Base-by-base conservation (phyloP, 2,797 vertebrate genomes). In the Austrolebias charrua region DNA sequence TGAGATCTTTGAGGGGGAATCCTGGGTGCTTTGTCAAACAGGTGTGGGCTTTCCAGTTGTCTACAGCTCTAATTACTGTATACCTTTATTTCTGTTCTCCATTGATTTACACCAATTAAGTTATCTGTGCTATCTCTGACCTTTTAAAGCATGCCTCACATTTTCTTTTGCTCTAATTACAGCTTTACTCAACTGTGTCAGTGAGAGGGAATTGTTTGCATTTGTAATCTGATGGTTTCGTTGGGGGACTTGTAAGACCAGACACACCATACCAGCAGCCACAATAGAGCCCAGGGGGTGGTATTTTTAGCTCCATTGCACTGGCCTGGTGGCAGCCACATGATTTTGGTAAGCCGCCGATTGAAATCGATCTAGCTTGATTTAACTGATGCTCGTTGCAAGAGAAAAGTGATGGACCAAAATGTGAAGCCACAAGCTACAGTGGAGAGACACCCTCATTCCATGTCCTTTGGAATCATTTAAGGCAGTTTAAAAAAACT, bases 151-250 rank as follows among this genome's bases (percentile, higher is more conserved):
- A 87, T 86, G 81, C 78, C 79, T 82, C 83, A 81, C 52, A 4
- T 80, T 84, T 86, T 86, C 78, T 68, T 72, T 81, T 66, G 47
- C 85, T 87, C 75, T 86, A 89, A 91, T 90, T 90, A 82, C 81
- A 65, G 74, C 82, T 69, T 85, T 69, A 49, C 60, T 6, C 18
- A n/a, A 84, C 69, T 73, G 74, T 85, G 84, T 88, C 83, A 81
- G 83, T 33, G 55, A 79, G 86, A 75, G 52, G 68, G 75, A 86
- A 85, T 77, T 51, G 45, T 74, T 82, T 84, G 84, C 83, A 81
- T 90, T 89, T 88, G 85, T 90, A 89, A 92, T 89, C 89, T 90
- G 80, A 88, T 80, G 84, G 83, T 66, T 86, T 85, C 83, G 78
- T 84, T 82, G 76, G 71, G 78, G 86, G 86, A 86, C 77, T 78